Evolutionary conservation across 2,888 invertebrate genomes (phyloP), one percentile per base, ranked within the genome.

Genomic region (Hirtodrosophila cameraria): DNA sequence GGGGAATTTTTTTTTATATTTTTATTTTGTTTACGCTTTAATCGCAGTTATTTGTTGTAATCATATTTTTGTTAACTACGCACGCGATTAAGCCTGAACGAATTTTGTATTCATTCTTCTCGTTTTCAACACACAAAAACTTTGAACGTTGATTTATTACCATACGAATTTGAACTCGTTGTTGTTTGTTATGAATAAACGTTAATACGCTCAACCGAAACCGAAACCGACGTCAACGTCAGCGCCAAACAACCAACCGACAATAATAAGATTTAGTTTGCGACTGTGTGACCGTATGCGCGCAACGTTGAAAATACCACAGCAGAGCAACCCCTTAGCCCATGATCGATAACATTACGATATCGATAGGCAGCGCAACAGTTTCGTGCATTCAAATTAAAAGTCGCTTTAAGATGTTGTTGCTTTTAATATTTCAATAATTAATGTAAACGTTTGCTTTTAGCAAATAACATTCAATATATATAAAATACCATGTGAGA

Each of bases 211-310:
- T n/a, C n/a, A n/a, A 27, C 31, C 33, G 33, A 28, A 38, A 23
- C 16, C 58, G 46, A 28, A 33, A 48, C 35, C 62, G 69, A 71
- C 73, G 73, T 50, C n/a, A 58, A 4, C 30, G 43, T 23, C 58
- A 53, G 53, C 63, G 64, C 58, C 48, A 48, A 70, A 46, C 58
- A 18, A 67, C 46, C 57, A 20, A 67, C 46, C 42, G 67, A 46
- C 42, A 73, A 53, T 74, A 58, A 68, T 62, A 58, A 71, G 42
- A 46, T 55, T 68, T 49, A 16, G 46, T 38, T 54, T 4, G 6
- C 4, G 16, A 42, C 69, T 46, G 53, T 69, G 72, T 72, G 67
- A 69, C 72, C 72, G 20, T 6, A 2, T 3, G 6, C 3, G 1
- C 5, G 8, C 11, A 30, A 42, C 8, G 11, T 2, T 11, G n/a